phyloP scores from a whole-genome alignment of 1,140 invertebrate species.

The Platorchestia sp. region DNA sequence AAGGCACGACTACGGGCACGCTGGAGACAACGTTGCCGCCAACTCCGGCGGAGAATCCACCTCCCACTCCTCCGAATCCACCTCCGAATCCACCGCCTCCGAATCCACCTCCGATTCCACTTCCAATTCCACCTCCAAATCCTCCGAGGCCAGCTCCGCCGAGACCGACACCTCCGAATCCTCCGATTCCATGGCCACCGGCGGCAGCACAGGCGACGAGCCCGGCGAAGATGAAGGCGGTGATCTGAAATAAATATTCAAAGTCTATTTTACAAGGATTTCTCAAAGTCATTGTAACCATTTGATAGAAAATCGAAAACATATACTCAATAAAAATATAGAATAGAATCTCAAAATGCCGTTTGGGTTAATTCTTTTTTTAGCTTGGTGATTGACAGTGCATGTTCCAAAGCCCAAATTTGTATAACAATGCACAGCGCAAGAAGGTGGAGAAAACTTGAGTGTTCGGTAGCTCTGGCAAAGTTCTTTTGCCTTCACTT shows the following conservation, averaged over 20 bases:
- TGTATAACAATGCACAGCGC: background rate
- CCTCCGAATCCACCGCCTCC: background rate
- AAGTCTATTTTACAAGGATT: background rate
- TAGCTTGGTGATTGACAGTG: background rate
- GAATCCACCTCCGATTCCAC: constrained; percentile 33
- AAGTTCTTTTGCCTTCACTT: background rate
- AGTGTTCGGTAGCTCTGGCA: background rate
- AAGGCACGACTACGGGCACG: background rate
- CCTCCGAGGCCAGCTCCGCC: constrained; percentile 3
- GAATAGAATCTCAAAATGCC: background rate
- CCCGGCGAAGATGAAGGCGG: constrained; percentile 47
- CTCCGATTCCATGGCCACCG: background rate
- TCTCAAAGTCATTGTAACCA: background rate
- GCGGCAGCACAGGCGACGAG: constrained; percentile 36
- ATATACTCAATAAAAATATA: background rate
- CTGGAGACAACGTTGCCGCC: constrained; percentile 26
- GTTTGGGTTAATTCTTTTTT: background rate
- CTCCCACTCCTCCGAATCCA: background rate
- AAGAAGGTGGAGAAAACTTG: background rate
- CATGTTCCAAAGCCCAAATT: background rate
- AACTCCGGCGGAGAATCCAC: constrained; percentile 4
- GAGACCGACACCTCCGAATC: constrained; percentile 11
- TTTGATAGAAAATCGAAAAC: background rate
- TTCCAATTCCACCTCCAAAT: background rate
- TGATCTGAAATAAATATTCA: background rate